phyloP scores from a whole-genome alignment of 1,140 invertebrate genomes.

The Linepithema humile region DNA sequence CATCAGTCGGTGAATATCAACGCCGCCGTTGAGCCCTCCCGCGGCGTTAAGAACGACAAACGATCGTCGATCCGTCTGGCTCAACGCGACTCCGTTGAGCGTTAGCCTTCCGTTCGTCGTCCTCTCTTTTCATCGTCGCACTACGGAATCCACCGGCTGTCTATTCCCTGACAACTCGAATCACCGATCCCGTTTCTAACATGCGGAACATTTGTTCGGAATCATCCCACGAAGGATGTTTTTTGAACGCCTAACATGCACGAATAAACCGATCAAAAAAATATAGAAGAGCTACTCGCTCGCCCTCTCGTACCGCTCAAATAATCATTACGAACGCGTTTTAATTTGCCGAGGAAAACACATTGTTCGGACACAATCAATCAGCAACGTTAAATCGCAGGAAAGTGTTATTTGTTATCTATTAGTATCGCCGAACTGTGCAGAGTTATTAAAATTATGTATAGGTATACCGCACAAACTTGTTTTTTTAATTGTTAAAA shows the following conservation, averaged over 20 bases:
- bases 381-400: conserved; percentile 29
- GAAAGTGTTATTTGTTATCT: conserved; percentile 35
- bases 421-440: background rate
- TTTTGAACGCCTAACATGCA: conserved; percentile 37
- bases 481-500: background rate
- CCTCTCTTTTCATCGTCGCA: conserved; percentile 56
- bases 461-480: background rate
- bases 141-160: conserved; percentile 35
- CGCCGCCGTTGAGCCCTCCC: conserved; percentile 76
- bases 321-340: conserved; percentile 34
- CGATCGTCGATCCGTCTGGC: conserved; percentile 84
- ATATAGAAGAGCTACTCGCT: conserved; percentile 14
- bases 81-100: conserved; percentile 79
- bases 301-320: conserved; percentile 23
- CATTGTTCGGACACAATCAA: conserved; percentile 31
- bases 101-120: conserved; percentile 54
- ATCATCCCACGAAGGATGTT: conserved; percentile 29
- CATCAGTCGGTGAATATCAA: conserved; percentile 84
- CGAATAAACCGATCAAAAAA: conserved; percentile 32
- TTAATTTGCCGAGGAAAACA: conserved; percentile 40
- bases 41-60: conserved; percentile 84
- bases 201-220: conserved; percentile 24
- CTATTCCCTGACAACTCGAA: conserved; percentile 17
- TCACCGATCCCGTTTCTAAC: conserved; percentile 48
- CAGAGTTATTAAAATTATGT: background rate